Base-by-base conservation (phyloP, 2,888 invertebrate genomes). In the Raillietiella orientalis region DNA sequence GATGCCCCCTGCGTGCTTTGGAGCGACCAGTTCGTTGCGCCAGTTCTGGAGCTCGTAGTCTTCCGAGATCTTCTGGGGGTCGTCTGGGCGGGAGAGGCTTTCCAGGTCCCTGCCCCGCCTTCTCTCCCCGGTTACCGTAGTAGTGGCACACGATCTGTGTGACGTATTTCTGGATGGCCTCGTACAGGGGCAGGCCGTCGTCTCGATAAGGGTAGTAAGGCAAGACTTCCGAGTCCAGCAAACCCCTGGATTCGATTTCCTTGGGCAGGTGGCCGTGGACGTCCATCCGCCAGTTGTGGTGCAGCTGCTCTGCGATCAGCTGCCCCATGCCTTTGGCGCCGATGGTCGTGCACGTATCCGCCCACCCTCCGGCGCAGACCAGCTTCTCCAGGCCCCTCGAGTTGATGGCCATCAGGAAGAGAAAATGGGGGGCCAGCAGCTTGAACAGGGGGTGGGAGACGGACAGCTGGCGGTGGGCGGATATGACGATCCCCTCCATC, bases 121-220 rank as follows among this genome's bases (percentile, higher is more conserved):
- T n/a, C n/a, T n/a, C n/a, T n/a, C n/a, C n/a, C n/a, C n/a, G n/a
- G 39, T 37, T 37, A 50, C 49, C 43, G 33, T 49, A 50, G 34
- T 46, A 44, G 12, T 45, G 35, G 4, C 41, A 36, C 5, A 50
- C 40, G 29, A 49, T 40, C 32, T 42, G 40, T 14, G 34, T 37
- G 23, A 49, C 46, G 34, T 51, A 52, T 30, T 35, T 40, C 22
- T 42, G 37, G 24, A 52, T 47, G 21, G 43, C 42, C n/a, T 41
- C 31, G 32, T 46, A 45, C 15, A 50, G 31, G 2, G 43, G 34
- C 14, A 47, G 27, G 2, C 46, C 50, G 35, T 52, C 50, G 30
- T 51, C 48, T 30, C 50, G 34, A 40, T 47, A 51, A 19, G 45
- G 44, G 36, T 50, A 51, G 27, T 45, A 38, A 4, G 49, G 47